Conservation (phyloP, 2,888 invertebrate genomes). For the Halictus ligatus region DNA sequence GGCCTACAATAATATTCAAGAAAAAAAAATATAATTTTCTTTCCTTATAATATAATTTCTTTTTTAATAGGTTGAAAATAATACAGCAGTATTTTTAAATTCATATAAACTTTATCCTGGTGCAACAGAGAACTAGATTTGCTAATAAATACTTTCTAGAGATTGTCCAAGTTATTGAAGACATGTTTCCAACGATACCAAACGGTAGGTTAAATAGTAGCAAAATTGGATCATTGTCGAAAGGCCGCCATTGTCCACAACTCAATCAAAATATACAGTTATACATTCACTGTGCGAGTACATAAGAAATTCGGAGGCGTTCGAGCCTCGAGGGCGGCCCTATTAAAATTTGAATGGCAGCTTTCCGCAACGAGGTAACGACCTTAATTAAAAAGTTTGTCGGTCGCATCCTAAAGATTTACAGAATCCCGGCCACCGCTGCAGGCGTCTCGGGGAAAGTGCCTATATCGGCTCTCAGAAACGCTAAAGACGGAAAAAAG, state of each 20-base stretch:
- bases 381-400: conserved; percentile 70
- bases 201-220: neutral
- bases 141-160: too few relatives aligned
- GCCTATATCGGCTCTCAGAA: neutral
- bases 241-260: neutral
- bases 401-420: conserved; percentile 49
- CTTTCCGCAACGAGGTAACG: conserved; percentile 53
- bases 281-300: neutral
- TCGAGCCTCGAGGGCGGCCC: conserved; percentile 32
- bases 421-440: conserved; percentile 32
- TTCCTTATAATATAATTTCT: too few relatives aligned
- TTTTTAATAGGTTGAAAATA: too few relatives aligned
- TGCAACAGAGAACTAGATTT: too few relatives aligned
- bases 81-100: too few relatives aligned
- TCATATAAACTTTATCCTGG: too few relatives aligned
- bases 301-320: conserved; percentile 20
- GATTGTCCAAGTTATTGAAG: too few relatives aligned
- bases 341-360: conserved; percentile 62
- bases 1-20: neutral
- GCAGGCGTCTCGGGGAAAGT: conserved; percentile 19
- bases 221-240: neutral
- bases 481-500: neutral
- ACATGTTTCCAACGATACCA: neutral
- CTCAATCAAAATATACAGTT: conserved; percentile 17
- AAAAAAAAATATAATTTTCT: neutral